Evolutionary conservation across 2,888 invertebrate genomes (phyloP).

Genomic region (Terebella lapidaria): DNA sequence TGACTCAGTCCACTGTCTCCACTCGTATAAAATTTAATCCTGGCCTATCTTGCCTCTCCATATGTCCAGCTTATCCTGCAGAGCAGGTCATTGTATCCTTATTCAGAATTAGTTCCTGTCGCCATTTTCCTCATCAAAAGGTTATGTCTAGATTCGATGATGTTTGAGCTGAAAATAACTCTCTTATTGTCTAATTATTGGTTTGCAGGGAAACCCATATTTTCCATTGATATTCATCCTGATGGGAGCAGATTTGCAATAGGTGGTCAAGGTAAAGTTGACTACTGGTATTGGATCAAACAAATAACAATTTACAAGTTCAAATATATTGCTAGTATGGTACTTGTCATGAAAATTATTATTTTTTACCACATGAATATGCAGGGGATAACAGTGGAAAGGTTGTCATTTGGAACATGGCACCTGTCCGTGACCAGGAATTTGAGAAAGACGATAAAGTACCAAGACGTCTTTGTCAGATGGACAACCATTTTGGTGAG

Average conservation of each 20-base stretch:
- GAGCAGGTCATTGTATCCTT: too few relatives aligned
- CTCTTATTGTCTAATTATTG: background rate
- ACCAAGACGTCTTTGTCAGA: conserved; percentile 90
- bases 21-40: too few relatives aligned
- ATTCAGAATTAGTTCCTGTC: too few relatives aligned
- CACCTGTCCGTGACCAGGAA: conserved; percentile 76
- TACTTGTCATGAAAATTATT: too few relatives aligned
- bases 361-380: conserved; percentile 7
- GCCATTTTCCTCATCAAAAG: too few relatives aligned
- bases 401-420: conserved; percentile 92
- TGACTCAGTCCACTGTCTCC: too few relatives aligned
- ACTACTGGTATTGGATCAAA: background rate
- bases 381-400: conserved; percentile 66
- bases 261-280: conserved; percentile 64
- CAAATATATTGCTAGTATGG: too few relatives aligned
- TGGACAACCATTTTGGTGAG: conserved; percentile 89
- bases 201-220: conserved; percentile 64
- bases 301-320: background rate
- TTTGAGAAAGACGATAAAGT: conserved; percentile 63
- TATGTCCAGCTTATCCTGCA: too few relatives aligned
- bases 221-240: conserved; percentile 95
- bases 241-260: conserved; percentile 87
- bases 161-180: too few relatives aligned
- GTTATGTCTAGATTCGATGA: too few relatives aligned
- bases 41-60: too few relatives aligned